A percentile compares a stretch with the other conserved stretches of the same genome.
phyloP scores from a whole-genome alignment of 2,113 vertebrate species.

The Sclerurus mexicanus region DNA sequence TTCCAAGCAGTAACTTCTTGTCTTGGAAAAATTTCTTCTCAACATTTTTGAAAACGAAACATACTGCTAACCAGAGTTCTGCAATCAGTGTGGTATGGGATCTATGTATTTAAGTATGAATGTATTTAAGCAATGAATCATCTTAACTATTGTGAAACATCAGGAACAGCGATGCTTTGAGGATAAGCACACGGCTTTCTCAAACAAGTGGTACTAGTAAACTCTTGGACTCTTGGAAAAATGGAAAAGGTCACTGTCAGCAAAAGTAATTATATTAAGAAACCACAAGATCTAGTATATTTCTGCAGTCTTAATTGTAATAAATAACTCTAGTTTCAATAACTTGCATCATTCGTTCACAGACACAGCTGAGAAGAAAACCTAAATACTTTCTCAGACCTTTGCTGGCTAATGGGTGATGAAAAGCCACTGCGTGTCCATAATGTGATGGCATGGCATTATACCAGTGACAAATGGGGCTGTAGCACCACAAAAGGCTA shows the following conservation, averaged over 20 bases:
- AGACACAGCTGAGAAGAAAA: constrained; percentile 1
- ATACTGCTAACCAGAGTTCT: not conserved
- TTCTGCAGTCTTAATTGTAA: not conserved
- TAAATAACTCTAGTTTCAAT: not conserved
- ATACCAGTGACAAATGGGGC: not conserved
- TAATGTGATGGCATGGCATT: not conserved
- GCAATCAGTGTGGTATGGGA: not conserved
- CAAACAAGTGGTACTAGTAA: not conserved
- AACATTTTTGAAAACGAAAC: not conserved
- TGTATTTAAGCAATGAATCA: not conserved
- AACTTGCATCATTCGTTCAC: not conserved
- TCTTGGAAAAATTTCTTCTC: not conserved
- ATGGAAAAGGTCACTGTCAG: not conserved
- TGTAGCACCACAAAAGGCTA: not conserved
- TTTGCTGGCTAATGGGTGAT: not conserved
- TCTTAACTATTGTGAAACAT: not conserved
- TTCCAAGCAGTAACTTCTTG: not conserved
- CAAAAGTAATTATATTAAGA: not conserved
- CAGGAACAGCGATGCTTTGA: not conserved
- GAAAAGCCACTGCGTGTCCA: not conserved
- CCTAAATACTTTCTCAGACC: not conserved
- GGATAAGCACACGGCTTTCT: not conserved
- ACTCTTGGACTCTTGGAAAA: not conserved
- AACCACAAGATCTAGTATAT: not conserved
- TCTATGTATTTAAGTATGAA: not conserved